Evolutionary conservation across 2,797 vertebrate genomes (phyloP).

Genomic region (Thamnophis elegans): DNA sequence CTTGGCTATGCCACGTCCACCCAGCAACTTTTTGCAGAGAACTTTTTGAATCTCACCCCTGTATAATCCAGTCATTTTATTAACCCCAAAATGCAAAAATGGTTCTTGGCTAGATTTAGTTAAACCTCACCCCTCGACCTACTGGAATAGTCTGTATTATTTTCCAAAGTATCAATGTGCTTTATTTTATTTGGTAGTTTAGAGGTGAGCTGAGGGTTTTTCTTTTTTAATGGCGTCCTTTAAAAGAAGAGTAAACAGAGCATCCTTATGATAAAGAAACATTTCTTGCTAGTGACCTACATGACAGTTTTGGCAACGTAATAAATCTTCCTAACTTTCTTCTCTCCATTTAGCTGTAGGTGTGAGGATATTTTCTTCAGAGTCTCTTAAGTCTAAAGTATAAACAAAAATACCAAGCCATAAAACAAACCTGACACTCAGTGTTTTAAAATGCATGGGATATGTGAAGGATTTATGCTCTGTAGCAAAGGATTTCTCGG

Average conservation of each 20-base stretch:
- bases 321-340: constrained; percentile 56
- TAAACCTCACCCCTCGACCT: neutral
- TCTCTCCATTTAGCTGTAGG: constrained; percentile 39
- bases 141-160: neutral
- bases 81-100: neutral
- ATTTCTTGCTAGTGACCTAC: constrained; percentile 20
- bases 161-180: constrained; percentile 9
- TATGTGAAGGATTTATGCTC: constrained; percentile 38
- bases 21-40: too few relatives aligned
- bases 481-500: constrained; percentile 17
- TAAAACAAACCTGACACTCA: constrained; percentile 47
- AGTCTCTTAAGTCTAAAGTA: constrained; percentile 41
- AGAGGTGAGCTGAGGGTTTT: too few relatives aligned
- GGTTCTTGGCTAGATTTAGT: neutral
- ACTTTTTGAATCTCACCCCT: too few relatives aligned
- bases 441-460: constrained; percentile 35
- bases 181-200: neutral
- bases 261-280: constrained; percentile 31
- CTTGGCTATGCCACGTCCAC: too few relatives aligned
- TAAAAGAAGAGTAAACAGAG: constrained; percentile 30
- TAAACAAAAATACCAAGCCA: constrained; percentile 42
- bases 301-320: constrained; percentile 40
- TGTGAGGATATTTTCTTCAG: constrained; percentile 34
- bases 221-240: neutral
- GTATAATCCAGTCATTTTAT: neutral